Evolutionary conservation across 2,797 vertebrate genomes (phyloP), one percentile per base, ranked within the genome.

Genomic region (Sebastes variabilis): DNA sequence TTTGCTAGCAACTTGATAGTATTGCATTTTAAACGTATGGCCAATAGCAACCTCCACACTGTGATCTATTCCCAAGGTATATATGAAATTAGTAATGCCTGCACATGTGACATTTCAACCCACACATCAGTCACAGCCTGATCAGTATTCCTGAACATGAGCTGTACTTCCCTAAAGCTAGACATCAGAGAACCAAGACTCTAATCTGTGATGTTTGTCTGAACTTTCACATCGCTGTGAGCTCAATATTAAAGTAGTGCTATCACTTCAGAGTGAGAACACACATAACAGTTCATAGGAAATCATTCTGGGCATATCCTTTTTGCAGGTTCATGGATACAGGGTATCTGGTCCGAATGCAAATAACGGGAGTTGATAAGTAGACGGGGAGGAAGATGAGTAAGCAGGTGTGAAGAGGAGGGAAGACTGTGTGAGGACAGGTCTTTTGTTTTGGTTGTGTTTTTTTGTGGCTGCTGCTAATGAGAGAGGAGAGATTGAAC

Each of bases 171-270:
- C 72, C 61, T 61, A 69, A 66, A 85, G 79, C 79, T 8, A 72
- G 61, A 86, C 85, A 83, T 72, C 75, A 70, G 61, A 77, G 69
- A 66, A 59, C 38, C 70, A 61, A 30, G 60, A 65, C 76, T 68
- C 56, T 75, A 68, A 81, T 86, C 75, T 85, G 0, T 58, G 75
- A 77, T 76, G 66, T 83, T 84, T 82, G 84, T 82, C 71, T 88
- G 76, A 86, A 84, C 80, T 78, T 68, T 85, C 56, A 80, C 75
- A 49, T 79, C 24, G 32, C 80, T 83, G n/a, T 54, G 59, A 87
- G 77, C 83, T 81, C 64, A 83, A 61, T 84, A 83, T 82, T 84
- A 84, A 84, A 83, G 80, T 1, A 14, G 36, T 6, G 67, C 62
- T 80, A 72, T 83, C 71, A 30, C 67, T 32, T 34, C 30, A 67